A percentile compares a stretch with the other conserved stretches of the same genome.
These are phyloP conservation scores for Megaceryle torquata DNA, from an alignment of 2,113 vertebrate genomes.

Conservation along the genomic window DNA sequence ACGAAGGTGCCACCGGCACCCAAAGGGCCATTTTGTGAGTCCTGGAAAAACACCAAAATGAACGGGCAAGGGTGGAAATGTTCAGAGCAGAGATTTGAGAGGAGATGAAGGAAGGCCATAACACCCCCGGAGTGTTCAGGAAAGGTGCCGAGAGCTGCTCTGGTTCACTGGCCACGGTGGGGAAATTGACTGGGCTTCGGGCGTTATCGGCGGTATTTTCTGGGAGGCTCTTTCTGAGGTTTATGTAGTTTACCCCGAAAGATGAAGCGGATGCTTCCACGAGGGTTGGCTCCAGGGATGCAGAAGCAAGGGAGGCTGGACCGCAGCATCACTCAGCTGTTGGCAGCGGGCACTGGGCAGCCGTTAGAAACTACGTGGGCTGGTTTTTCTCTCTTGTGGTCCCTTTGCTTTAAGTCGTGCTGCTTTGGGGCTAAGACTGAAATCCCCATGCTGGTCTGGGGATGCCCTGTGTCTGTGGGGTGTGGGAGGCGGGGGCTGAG, in stretches of 20 bases:
- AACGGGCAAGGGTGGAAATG: not conserved
- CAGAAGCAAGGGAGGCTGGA: not conserved
- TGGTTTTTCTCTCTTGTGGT: not conserved
- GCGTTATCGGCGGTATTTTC: fast-evolving
- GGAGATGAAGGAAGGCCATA: not conserved
- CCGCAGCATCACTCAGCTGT: fast-evolving
- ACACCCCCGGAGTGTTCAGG: fast-evolving
- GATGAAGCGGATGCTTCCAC: not conserved
- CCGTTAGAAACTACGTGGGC: fast-evolving
- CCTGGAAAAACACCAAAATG: not conserved
- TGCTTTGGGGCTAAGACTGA: not conserved
- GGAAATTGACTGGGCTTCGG: not conserved
- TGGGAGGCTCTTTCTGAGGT: not conserved
- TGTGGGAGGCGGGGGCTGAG: not conserved
- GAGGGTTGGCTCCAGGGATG: not conserved
- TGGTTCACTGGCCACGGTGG: fast-evolving
- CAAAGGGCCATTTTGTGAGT: fast-evolving
- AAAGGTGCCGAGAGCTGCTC: fast-evolving
- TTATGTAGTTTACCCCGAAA: not conserved
- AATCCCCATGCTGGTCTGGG: fast-evolving
- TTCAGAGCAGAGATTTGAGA: not conserved
- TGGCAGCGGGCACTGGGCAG: too few relatives aligned
- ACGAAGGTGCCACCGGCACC: not conserved
- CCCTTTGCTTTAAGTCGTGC: fast-evolving
- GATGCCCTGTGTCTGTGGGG: not conserved